Evolutionary conservation across 2,797 vertebrate genomes (phyloP).

Genomic region (Diceros bicornis): DNA sequence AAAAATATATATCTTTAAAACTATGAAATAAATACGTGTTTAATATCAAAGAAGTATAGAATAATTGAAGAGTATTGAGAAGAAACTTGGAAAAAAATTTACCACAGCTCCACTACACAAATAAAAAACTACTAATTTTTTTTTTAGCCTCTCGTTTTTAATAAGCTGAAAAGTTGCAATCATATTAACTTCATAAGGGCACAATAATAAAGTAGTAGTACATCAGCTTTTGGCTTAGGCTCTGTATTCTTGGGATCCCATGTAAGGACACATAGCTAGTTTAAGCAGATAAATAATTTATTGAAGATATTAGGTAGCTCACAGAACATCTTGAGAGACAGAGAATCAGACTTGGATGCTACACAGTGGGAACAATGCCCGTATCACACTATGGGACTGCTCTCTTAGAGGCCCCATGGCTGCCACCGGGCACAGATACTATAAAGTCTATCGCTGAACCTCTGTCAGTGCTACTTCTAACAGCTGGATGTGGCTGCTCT

Average conservation of each 20-base stretch:
- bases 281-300: constrained; percentile 40
- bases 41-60: background rate
- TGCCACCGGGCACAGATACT: background rate
- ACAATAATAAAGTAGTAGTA: constrained; percentile 20
- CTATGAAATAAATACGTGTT: background rate
- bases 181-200: background rate
- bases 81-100: background rate
- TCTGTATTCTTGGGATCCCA: background rate
- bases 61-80: background rate
- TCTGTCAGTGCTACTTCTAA: background rate
- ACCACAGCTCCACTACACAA: background rate
- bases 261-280: background rate
- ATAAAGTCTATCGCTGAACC: background rate
- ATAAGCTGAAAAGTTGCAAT: constrained; percentile 14
- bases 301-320: background rate
- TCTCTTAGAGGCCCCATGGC: background rate
- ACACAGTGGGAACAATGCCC: background rate
- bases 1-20: background rate
- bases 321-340: background rate
- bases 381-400: background rate
- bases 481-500: background rate
- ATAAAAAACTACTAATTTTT: background rate
- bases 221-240: constrained; percentile 10
- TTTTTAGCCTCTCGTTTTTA: background rate
- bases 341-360: background rate